Conservation (phyloP, 1,140 invertebrate species). For the Drosophila leontia region DNA sequence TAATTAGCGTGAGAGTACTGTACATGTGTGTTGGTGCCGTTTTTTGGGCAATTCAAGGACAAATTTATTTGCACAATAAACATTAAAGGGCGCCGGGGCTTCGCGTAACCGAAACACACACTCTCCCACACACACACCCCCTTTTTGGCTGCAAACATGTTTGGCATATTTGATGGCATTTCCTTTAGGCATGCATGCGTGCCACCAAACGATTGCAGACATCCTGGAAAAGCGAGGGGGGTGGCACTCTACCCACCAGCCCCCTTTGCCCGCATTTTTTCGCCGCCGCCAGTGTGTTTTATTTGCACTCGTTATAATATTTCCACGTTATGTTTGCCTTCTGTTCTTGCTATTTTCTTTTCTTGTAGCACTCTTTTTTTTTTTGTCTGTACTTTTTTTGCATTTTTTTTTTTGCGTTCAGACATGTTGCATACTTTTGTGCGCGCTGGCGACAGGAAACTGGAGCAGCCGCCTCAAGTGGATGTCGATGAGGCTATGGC, state of each 20-base stretch:
- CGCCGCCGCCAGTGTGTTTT: conserved; percentile 54
- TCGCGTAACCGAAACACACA: conserved; percentile 3
- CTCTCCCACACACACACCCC: not conserved
- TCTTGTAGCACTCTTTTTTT: conserved; percentile 5
- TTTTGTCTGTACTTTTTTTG: conserved; percentile 1
- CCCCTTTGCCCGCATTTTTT: not conserved
- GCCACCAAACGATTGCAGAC: conserved; percentile 52
- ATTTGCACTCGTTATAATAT: conserved; percentile 78
- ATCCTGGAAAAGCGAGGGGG: conserved; percentile 8
- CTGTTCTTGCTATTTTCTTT: conserved; percentile 25
- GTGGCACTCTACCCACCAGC: not conserved
- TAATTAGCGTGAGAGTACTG: conserved; percentile 29
- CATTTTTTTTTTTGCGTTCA: conserved; percentile 27
- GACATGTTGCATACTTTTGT: conserved; percentile 77
- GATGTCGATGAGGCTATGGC: conserved; percentile 45
- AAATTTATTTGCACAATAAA: conserved; percentile 61
- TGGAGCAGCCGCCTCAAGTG: conserved; percentile 73
- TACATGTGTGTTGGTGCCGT: not conserved
- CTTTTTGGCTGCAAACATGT: conserved; percentile 59
- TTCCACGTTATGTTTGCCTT: conserved; percentile 37
- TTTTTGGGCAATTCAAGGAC: conserved; percentile 47
- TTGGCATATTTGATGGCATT: conserved; percentile 83
- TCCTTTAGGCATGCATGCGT: conserved; percentile 73
- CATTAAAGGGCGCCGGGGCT: conserved; percentile 36
- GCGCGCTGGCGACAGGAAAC: conserved; percentile 56